Evolutionary conservation across 2,888 invertebrate species (phyloP).

Genomic region (Exocentrus adspersus): DNA sequence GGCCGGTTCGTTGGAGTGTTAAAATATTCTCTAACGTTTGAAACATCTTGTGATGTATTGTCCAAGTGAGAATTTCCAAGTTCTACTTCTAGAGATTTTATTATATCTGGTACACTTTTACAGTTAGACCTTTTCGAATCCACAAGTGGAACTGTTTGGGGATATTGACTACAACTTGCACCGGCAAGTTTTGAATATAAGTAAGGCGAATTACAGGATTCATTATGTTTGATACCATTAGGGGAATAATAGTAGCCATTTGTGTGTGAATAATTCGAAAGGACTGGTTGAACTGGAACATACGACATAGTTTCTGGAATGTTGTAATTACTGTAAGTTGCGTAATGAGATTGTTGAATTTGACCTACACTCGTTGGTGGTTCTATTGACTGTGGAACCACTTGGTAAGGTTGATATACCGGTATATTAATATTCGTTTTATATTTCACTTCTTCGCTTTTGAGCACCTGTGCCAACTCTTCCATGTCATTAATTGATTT

Average conservation of each 20-base stretch:
- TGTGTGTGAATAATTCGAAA: constrained; percentile 37
- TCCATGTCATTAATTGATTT: constrained; percentile 94
- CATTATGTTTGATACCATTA: constrained; percentile 22
- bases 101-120: constrained; percentile 74
- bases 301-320: constrained; percentile 44
- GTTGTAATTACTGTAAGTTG: constrained; percentile 43
- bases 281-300: constrained; percentile 22
- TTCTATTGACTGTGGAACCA: background rate
- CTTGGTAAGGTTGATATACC: constrained; percentile 33
- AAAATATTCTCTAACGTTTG: constrained; percentile 31
- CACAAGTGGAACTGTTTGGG: background rate
- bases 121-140: constrained; percentile 38
- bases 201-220: constrained; percentile 16
- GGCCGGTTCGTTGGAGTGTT: constrained; percentile 36
- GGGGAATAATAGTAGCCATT: constrained; percentile 44
- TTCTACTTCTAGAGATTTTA: constrained; percentile 78
- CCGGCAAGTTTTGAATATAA: constrained; percentile 28
- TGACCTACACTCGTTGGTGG: constrained; percentile 22
- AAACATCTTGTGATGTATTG: constrained; percentile 40
- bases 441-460: constrained; percentile 49
- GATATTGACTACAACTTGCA: constrained; percentile 15
- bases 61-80: constrained; percentile 60
- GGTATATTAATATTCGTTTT: constrained; percentile 28
- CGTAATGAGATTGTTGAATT: constrained; percentile 32
- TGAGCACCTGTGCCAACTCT: constrained; percentile 84